phyloP scores from a whole-genome alignment of 2,113 vertebrate genomes.

The Sardina pilchardus region DNA sequence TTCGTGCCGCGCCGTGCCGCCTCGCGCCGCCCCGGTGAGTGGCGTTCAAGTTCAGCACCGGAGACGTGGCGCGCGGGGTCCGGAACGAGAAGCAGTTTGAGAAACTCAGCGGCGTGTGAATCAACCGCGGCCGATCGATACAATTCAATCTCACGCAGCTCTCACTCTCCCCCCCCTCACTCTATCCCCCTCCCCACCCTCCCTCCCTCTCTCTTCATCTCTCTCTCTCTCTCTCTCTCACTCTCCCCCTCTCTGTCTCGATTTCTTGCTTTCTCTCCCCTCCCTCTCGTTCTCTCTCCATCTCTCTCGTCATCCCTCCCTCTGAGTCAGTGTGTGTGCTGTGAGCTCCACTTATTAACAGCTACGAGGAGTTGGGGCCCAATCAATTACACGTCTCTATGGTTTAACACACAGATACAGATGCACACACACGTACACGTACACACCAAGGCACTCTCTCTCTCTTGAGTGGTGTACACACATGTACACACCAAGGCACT shows the following conservation, averaged over 20 bases:
- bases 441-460: too few relatives aligned
- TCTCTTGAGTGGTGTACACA: background rate
- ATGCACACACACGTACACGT: constrained; percentile 11
- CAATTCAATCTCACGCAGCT: constrained; percentile 52
- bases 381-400: background rate
- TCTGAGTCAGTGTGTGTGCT: background rate
- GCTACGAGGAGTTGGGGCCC: background rate
- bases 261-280: background rate
- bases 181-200: background rate
- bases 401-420: background rate
- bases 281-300: background rate
- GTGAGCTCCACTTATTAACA: background rate
- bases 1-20: background rate
- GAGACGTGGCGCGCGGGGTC: background rate
- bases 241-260: too few relatives aligned
- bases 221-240: background rate
- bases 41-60: background rate
- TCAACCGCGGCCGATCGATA: constrained; percentile 63
- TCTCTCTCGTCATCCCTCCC: background rate
- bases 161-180: background rate
- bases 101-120: constrained; percentile 60
- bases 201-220: background rate
- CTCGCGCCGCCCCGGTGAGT: background rate
- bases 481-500: background rate
- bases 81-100: constrained; percentile 19